Evolutionary conservation across 2,888 invertebrate genomes (phyloP).

Genomic region (Exocentrus adspersus): DNA sequence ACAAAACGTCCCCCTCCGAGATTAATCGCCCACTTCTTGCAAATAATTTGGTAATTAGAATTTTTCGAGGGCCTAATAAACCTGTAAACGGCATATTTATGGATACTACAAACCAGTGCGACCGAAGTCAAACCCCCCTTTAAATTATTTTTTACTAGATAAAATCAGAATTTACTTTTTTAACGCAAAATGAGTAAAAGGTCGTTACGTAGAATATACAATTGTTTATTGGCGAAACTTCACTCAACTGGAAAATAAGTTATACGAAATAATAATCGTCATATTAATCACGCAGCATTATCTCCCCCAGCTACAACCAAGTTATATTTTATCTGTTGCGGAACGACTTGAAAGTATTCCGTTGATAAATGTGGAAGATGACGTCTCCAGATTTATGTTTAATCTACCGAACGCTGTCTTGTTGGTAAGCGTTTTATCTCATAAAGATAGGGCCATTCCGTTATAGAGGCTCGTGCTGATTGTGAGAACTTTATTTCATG

Average conservation of each 20-base stretch:
- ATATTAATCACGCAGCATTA: not conserved
- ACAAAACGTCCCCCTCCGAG: not conserved
- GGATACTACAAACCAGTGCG: not conserved
- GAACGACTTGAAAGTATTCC: conserved; percentile 7
- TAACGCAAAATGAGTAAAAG: too few species aligned
- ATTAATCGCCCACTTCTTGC: conserved; percentile 2
- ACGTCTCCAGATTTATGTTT: conserved; percentile 8
- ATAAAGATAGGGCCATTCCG: not conserved
- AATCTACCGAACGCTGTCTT: not conserved
- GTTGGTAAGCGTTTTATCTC: not conserved
- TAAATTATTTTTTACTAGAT: too few species aligned
- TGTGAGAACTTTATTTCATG: too few species aligned
- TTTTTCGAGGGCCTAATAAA: conserved; percentile 10
- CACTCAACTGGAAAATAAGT: not conserved
- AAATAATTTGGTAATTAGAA: conserved; percentile 10
- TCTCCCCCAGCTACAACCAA: conserved; percentile 8
- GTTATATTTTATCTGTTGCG: conserved; percentile 6
- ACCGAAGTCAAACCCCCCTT: too few species aligned
- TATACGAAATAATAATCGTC: not conserved
- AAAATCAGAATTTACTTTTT: too few species aligned
- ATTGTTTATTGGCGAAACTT: not conserved
- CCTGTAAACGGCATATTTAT: not conserved
- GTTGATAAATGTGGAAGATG: conserved; percentile 6
- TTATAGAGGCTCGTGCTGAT: not conserved
- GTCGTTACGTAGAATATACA: too few species aligned